Evolutionary conservation across 2,113 vertebrate species (phyloP).

Genomic region (Archocentrus centrarchus): DNA sequence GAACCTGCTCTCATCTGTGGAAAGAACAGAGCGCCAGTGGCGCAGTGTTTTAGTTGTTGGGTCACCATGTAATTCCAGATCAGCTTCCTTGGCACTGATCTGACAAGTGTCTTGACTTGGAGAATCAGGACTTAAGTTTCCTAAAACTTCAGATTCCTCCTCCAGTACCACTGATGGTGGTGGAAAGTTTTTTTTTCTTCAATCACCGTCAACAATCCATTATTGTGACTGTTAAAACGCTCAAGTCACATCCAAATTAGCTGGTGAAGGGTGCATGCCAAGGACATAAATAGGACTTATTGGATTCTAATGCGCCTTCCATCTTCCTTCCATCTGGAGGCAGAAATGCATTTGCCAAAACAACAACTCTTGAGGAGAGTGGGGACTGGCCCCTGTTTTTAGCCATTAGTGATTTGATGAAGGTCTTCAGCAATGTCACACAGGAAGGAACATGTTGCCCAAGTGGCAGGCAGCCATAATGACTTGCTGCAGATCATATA

Average conservation of each 20-base stretch:
- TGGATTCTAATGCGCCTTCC: slow-evolving; percentile 39
- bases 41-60: not conserved
- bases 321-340: slow-evolving; percentile 59
- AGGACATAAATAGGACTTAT: slow-evolving; percentile 36
- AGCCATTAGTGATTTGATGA: slow-evolving; percentile 70
- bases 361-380: slow-evolving; percentile 33
- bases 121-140: not conserved
- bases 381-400: slow-evolving; percentile 54
- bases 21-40: not conserved
- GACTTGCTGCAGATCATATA: slow-evolving; percentile 52
- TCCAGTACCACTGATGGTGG: not conserved
- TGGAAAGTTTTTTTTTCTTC: too few species aligned
- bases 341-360: slow-evolving; percentile 39
- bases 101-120: not conserved
- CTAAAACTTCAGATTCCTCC: not conserved
- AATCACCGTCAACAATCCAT: not conserved
- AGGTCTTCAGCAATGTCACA: slow-evolving; percentile 53
- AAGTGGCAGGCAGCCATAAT: slow-evolving; percentile 59
- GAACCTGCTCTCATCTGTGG: not conserved
- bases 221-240: slow-evolving; percentile 10
- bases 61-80: not conserved
- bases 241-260: not conserved
- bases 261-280: slow-evolving; percentile 10
- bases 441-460: slow-evolving; percentile 46
- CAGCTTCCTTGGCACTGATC: not conserved